Conservation (phyloP, 1,140 invertebrate genomes). For the Aphelenchoides fujianensis region DNA sequence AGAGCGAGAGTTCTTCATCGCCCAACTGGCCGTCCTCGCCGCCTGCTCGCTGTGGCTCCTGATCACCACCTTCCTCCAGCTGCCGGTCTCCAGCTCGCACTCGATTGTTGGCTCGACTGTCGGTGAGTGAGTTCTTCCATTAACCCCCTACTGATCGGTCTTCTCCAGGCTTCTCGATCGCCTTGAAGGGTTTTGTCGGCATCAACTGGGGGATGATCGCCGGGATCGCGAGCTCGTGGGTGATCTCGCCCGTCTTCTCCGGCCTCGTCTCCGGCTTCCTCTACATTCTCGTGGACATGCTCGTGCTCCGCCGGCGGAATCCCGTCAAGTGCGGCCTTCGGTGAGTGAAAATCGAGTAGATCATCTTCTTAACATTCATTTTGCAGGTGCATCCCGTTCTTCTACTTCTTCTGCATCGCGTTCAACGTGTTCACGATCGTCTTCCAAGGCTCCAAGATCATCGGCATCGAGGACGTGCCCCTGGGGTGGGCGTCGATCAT, state of each 20-base stretch:
- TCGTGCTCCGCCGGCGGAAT: conserved; percentile 41
- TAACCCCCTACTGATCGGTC: background rate
- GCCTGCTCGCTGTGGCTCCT: conserved; percentile 85
- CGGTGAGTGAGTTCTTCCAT: conserved; percentile 70
- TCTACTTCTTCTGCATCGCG: conserved; percentile 81
- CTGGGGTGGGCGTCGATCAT: background rate
- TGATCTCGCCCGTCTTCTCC: conserved; percentile 45
- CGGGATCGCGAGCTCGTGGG: conserved; percentile 30
- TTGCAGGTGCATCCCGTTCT: conserved; percentile 74
- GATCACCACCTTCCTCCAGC: conserved; percentile 74
- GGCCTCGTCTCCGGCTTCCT: conserved; percentile 37
- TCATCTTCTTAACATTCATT: conserved; percentile 71
- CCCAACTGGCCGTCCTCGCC: conserved; percentile 51
- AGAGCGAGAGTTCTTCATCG: conserved; percentile 52
- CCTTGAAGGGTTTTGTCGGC: conserved; percentile 78
- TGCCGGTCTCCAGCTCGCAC: conserved; percentile 88
- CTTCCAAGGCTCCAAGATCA: conserved; percentile 70
- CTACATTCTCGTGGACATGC: conserved; percentile 44
- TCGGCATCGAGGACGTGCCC: background rate
- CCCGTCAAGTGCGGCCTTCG: background rate
- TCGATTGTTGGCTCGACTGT: conserved; percentile 93
- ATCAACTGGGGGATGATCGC: conserved; percentile 72
- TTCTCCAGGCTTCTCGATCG: too few species aligned
- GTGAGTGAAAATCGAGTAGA: conserved; percentile 72
- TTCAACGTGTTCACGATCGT: conserved; percentile 86